Evolutionary conservation across 1,140 invertebrate species (phyloP), one percentile per base, ranked within the genome.

Genomic region (Scaptomyza graminum): DNA sequence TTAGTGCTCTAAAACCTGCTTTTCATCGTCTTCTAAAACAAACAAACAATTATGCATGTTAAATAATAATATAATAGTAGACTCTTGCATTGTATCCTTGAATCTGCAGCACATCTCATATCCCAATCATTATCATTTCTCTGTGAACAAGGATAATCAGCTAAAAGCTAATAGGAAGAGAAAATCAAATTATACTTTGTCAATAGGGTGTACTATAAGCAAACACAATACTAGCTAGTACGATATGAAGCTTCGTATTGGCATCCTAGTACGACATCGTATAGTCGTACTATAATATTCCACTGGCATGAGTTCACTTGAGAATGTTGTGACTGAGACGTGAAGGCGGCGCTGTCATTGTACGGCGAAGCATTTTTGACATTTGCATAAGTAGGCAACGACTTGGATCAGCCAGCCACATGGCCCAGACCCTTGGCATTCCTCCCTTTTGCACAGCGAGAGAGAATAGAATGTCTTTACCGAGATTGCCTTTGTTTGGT

Each of bases 301-400:
- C 37, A 39, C 3, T 12, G 37, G 11, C 3, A 39, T 39, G 37
- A 39, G 37, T 39, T 39, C 12, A 39, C 37, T 39, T 4, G 37
- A n/a, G 37, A 5, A 39, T n/a, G 37, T 39, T 28, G 25, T 28
- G 25, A 28, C 34, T 37, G 62, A 34, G 8, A 61, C 63, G 55
- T 44, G 34, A 12, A 18, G n/a, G 22, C 37, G 6, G 7, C 47
- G 66, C 74, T 76, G 74, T 69, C 74, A 74, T 76, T 76, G 64
- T 71, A 74, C 70, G 68, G 52, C 59, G 37, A 55, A 76, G 74
- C 59, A 74, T 76, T 76, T 76, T 74, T 74, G 64, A 76, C 64
- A 76, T 76, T 76, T 76, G 70, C 70, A 74, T 74, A 76, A 74
- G 74, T 68, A 73, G 70, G 62, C 68, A 50, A 57, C 41, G 50